Conservation (phyloP, 2,797 vertebrate genomes). For the Silurus lanzhouensis region DNA sequence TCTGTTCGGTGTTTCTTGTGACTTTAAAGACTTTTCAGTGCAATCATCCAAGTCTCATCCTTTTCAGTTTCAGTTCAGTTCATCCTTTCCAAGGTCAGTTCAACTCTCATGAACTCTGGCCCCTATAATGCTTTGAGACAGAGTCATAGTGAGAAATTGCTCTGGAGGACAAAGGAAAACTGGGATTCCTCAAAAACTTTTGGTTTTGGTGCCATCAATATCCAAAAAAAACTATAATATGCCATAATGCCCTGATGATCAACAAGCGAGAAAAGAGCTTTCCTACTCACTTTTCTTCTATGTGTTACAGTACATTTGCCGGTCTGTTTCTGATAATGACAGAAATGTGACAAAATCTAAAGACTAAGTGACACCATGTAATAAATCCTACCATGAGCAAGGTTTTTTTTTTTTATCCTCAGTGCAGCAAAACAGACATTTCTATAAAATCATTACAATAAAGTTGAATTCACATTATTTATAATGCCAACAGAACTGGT, state of each 20-base stretch:
- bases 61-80: no score
- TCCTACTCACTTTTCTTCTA: background rate
- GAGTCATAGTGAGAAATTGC: background rate
- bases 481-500: no score
- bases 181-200: background rate
- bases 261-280: background rate
- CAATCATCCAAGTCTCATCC: background rate
- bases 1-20: background rate
- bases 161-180: background rate
- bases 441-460: background rate
- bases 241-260: no score
- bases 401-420: background rate
- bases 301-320: no score
- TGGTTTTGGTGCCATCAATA: background rate
- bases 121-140: background rate
- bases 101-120: background rate
- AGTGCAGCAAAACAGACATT: background rate
- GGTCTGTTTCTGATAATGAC: no score
- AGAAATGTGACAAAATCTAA: no score
- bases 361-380: no score
- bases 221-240: background rate
- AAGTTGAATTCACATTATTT: background rate
- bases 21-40: background rate
- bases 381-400: no score
- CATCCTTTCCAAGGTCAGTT: background rate